phyloP scores from a whole-genome alignment of 2,113 vertebrate genomes.

The Lagopus leucura region DNA sequence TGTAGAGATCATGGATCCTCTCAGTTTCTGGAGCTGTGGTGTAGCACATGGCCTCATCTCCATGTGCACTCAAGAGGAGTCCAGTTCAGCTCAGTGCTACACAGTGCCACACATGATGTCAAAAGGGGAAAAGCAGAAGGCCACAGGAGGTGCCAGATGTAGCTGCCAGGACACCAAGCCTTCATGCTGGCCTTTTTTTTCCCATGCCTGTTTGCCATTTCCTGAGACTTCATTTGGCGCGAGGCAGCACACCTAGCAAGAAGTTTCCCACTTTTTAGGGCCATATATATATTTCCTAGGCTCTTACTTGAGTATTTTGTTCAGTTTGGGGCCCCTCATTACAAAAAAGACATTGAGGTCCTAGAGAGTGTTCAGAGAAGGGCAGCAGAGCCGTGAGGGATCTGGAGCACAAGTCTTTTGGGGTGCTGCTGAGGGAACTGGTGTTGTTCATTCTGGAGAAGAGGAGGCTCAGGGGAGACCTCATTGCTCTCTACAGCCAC shows the following conservation, averaged over 20 bases:
- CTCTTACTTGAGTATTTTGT: too few species aligned
- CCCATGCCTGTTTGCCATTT: not conserved
- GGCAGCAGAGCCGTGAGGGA: too few species aligned
- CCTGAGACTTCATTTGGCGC: not conserved
- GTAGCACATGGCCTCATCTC: not conserved
- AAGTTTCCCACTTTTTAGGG: not conserved
- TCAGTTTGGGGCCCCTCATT: too few species aligned
- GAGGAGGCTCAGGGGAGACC: too few species aligned
- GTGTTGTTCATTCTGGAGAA: too few species aligned
- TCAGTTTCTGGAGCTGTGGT: not conserved
- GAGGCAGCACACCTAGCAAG: not conserved
- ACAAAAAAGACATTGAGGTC: too few species aligned
- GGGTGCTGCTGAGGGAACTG: too few species aligned
- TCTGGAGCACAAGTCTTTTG: too few species aligned
- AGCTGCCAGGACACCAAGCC: not conserved
- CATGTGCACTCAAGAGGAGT: accelerated
- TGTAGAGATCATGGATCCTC: not conserved
- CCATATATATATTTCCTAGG: not conserved
- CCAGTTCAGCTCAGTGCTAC: not conserved
- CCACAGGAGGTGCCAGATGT: not conserved
- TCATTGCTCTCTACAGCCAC: too few species aligned
- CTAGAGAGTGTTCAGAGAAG: too few species aligned
- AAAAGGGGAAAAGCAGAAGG: not conserved
- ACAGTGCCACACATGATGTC: not conserved
- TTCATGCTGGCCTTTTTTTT: not conserved